Percentiles rank a stretch among this genome's conserved stretches.
Evolutionary conservation across 2,888 invertebrate species (phyloP).

Genomic region (Drosophila neonasuta): DNA sequence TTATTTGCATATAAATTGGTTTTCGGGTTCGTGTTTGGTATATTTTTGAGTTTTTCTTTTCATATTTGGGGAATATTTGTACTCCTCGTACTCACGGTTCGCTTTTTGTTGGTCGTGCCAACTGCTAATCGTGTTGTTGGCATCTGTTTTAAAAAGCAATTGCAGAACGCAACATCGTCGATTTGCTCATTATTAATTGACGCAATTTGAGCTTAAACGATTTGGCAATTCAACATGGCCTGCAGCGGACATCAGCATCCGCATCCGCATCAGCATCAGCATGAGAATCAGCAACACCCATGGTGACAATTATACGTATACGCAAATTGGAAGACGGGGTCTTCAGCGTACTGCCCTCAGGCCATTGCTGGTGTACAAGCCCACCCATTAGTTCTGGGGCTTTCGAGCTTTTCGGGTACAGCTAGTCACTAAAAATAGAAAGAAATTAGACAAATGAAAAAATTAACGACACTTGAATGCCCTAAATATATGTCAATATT

Average conservation of each 20-base stretch:
- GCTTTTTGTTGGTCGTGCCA: slow-evolving; percentile 31
- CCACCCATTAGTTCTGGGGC: slow-evolving; percentile 51
- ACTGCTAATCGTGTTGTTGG: slow-evolving; percentile 65
- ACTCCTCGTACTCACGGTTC: neutral
- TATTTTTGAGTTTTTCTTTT: slow-evolving; percentile 11
- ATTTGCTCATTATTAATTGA: slow-evolving; percentile 64
- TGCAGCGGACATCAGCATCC: slow-evolving; percentile 52
- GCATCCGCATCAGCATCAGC: slow-evolving; percentile 64
- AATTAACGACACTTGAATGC: slow-evolving; percentile 6
- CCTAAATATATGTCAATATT: neutral
- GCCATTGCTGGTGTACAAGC: slow-evolving; percentile 49
- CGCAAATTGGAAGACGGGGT: slow-evolving; percentile 34
- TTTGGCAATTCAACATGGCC: slow-evolving; percentile 64
- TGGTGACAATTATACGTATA: slow-evolving; percentile 77
- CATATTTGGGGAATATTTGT: slow-evolving; percentile 14
- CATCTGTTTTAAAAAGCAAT: slow-evolving; percentile 66
- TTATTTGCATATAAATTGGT: slow-evolving; percentile 80
- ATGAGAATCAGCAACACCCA: slow-evolving; percentile 64
- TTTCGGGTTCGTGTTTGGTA: slow-evolving; percentile 58
- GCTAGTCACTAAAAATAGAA: slow-evolving; percentile 22
- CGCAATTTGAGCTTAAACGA: slow-evolving; percentile 71
- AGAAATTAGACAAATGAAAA: neutral
- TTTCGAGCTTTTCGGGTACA: slow-evolving; percentile 7
- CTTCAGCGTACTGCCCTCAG: slow-evolving; percentile 46
- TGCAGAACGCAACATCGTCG: slow-evolving; percentile 43